These are phyloP conservation scores for Prinia subflava DNA, from an alignment of 2,113 vertebrate genomes.

Conservation along the genomic window DNA sequence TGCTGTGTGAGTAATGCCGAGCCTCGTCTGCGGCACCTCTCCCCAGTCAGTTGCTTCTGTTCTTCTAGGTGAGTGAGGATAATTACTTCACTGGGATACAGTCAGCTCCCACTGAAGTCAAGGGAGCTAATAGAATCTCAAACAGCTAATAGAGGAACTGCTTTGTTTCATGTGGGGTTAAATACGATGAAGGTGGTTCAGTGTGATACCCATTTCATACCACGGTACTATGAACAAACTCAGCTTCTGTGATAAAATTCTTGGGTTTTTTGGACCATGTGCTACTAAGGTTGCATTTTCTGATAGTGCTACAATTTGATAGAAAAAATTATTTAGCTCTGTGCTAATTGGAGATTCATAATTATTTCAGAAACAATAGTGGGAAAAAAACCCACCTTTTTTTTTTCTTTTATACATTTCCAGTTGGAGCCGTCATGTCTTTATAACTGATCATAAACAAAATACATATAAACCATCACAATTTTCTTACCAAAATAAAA, in stretches of 20 bases:
- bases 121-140: slow-evolving; percentile 31
- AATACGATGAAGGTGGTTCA: neutral
- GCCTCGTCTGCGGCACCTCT: neutral
- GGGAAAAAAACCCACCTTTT: accelerated
- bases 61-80: slow-evolving; percentile 31
- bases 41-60: slow-evolving; percentile 26
- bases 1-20: slow-evolving; percentile 10
- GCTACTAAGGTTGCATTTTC: neutral
- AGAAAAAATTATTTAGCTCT: neutral
- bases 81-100: slow-evolving; percentile 55
- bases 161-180: slow-evolving; percentile 42
- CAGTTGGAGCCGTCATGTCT: neutral
- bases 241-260: neutral
- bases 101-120: slow-evolving; percentile 36
- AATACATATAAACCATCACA: neutral
- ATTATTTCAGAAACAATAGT: neutral
- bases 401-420: neutral
- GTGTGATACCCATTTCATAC: neutral
- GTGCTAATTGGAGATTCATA: neutral
- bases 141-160: neutral
- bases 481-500: neutral
- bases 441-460: neutral
- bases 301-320: neutral
- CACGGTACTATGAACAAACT: neutral
- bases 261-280: neutral